Evolutionary conservation across 2,888 invertebrate species (phyloP), one percentile per base, ranked within the genome.

Genomic region (Trichogramma dendrolimi): DNA sequence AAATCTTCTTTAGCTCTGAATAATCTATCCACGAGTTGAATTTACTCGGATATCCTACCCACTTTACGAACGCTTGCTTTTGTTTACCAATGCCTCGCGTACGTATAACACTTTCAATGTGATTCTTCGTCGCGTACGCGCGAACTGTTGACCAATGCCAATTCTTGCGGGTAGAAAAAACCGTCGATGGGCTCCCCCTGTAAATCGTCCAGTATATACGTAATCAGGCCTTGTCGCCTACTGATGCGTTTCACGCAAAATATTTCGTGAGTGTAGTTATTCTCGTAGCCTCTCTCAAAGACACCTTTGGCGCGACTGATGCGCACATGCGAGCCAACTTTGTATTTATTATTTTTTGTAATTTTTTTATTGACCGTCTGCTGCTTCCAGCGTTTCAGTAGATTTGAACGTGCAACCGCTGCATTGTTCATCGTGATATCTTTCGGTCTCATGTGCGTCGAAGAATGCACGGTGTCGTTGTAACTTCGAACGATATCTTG

Each of bases 401-500:
- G 27, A 53, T 64, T 64, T 14, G 38, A 6, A 1, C 58, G 44
- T 1, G 61, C 59, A n/a, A 6, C 47, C 4, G 11, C 6, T 1
- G 67, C 61, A 11, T 64, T 67, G 8, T 56, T 42, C 6, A 61
- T 39, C 6, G 47, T 64, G 5, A 62, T 60, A 2, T 58, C 48
- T 1, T 5, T 27, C 0, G 64, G 59, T 2, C 27, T n/a, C 59
- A 62, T 62, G 50, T 61, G 64, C 5, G 67, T 68, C 5, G 63
- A 58, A 0, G 50, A 55, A 49, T 73, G 71, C 1, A 51, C 10
- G 0, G 70, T 56, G 39, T 70, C 58, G 58, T 74, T 74, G 59
- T 72, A 75, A 1, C 68, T 63, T 5, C 55, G 5, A 6, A 72
- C 53, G 42, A 73, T 53, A 5, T 69, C 60, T 41, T 67, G 60